These are phyloP conservation scores for Drosophila lowei DNA, from an alignment of 1,140 invertebrate species.

Conservation along the genomic window DNA sequence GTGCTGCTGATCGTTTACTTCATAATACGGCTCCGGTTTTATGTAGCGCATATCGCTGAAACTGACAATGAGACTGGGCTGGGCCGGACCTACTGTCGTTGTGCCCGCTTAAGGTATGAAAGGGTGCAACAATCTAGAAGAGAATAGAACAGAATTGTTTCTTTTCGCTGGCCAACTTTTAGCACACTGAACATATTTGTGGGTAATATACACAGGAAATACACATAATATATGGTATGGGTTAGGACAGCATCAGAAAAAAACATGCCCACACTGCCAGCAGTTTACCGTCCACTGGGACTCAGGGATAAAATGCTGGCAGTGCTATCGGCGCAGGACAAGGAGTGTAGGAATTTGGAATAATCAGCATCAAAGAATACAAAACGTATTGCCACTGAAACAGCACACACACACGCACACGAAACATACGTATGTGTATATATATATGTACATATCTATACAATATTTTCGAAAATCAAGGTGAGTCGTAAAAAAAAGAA, in stretches of 20 bases:
- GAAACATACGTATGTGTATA: conserved; percentile 9
- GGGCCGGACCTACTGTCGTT: conserved; percentile 38
- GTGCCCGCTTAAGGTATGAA: conserved; percentile 53
- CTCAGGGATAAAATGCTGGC: too few species aligned
- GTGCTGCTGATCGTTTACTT: conserved; percentile 55
- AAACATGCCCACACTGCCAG: too few species aligned
- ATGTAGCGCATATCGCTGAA: conserved; percentile 78
- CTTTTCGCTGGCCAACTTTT: conserved; percentile 26
- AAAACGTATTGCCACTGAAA: conserved; percentile 37
- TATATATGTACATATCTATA: conserved; percentile 4
- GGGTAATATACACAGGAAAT: conserved; percentile 34
- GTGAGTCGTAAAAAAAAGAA: conserved; percentile 71
- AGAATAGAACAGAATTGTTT: conserved; percentile 63
- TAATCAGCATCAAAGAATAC: conserved; percentile 5
- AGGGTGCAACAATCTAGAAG: conserved; percentile 56
- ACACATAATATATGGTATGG: background rate
- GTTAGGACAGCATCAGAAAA: too few species aligned
- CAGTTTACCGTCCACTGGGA: too few species aligned
- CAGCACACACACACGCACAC: conserved; percentile 18
- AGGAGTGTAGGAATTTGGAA: too few species aligned
- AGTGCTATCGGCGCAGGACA: too few species aligned
- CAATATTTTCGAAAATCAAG: conserved; percentile 62
- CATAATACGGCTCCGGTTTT: conserved; percentile 81
- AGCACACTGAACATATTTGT: conserved; percentile 20
- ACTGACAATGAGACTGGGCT: conserved; percentile 50